phyloP scores from a whole-genome alignment of 1,140 invertebrate genomes.

The Plectus sambesii region DNA sequence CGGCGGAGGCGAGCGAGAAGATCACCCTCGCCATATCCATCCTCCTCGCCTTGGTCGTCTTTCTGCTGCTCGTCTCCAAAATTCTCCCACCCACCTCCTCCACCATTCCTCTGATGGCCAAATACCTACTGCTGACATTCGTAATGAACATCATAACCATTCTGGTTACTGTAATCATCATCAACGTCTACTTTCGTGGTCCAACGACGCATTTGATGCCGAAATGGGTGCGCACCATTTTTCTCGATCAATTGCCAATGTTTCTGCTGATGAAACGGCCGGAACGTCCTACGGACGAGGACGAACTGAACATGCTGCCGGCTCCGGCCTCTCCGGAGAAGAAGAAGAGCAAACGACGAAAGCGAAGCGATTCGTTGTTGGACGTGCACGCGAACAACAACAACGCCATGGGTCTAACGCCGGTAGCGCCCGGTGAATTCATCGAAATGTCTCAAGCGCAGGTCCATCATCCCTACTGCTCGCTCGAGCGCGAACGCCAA shows the following conservation, averaged over 20 bases:
- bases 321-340: too few relatives aligned
- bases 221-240: slow-evolving; percentile 64
- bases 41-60: slow-evolving; percentile 93
- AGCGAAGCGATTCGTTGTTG: too few relatives aligned
- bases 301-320: too few relatives aligned
- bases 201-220: slow-evolving; percentile 75
- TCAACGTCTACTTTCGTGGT: slow-evolving; percentile 97
- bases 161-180: slow-evolving; percentile 91
- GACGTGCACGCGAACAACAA: too few relatives aligned
- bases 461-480: slow-evolving; percentile 15
- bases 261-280: slow-evolving; percentile 6
- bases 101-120: slow-evolving; percentile 87
- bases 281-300: slow-evolving; percentile 14
- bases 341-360: too few relatives aligned
- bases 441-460: slow-evolving; percentile 3
- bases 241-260: slow-evolving; percentile 1
- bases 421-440: slow-evolving; percentile 5
- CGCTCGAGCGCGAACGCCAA: too few relatives aligned
- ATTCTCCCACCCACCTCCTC: slow-evolving; percentile 89
- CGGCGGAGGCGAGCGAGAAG: slow-evolving; percentile 61
- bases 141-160: slow-evolving; percentile 99
- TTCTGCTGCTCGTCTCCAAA: slow-evolving; percentile 89
- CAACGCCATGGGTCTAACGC: too few relatives aligned
- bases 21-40: slow-evolving; percentile 93
- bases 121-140: slow-evolving; percentile 95